Base-by-base conservation (phyloP, 2,888 invertebrate species). In the Tyria jacobaeae region DNA sequence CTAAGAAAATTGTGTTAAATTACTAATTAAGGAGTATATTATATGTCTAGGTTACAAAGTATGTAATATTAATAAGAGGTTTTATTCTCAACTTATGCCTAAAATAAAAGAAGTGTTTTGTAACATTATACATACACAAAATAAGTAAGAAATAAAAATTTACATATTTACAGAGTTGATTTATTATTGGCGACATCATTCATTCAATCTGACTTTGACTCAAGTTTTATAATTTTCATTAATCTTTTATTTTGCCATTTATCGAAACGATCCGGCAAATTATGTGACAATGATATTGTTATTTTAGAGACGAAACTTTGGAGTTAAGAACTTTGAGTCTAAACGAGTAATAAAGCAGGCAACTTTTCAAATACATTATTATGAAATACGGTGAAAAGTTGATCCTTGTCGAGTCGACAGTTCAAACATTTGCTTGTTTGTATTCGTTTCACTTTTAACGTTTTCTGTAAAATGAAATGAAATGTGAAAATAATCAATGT, bases 311-410 rank as follows among this genome's bases (percentile, higher is more conserved):
- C 56, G 58, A 68, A 80, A 71, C 71, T 74, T 76, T 62, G 66
- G 68, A 67, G 66, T 62, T 75, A 73, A 75, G 70, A 71, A 68
- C 73, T 64, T 68, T 56, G 57, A 73, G 71, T 62, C 70, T 75
- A 79, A 79, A 82, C 79, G 78, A 72, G 79, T 76, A 83, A 80
- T 76, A 78, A n/a, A n/a, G 77, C 71, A 71, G 74, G 73, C 77
- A 86, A 85, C 82, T 85, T 84, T 82, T 72, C 79, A 82, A 82
- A 85, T 82, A 85, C 79, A 84, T 85, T 85, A 84, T 81, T 81
- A 73, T 85, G 82, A 85, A 85, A 81, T 82, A 83, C 73, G 76
- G 71, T 31, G 61, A 56, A 67, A 83, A 84, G 78, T 85, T 83
- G 79, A 82, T 82, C 76, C 71, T 70, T 66, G 61, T 68, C 57